Percentiles rank a stretch among this genome's conserved stretches.
These are phyloP conservation scores for Mus spretus DNA, from an alignment of 2,797 vertebrate species.

Conservation along the genomic window DNA sequence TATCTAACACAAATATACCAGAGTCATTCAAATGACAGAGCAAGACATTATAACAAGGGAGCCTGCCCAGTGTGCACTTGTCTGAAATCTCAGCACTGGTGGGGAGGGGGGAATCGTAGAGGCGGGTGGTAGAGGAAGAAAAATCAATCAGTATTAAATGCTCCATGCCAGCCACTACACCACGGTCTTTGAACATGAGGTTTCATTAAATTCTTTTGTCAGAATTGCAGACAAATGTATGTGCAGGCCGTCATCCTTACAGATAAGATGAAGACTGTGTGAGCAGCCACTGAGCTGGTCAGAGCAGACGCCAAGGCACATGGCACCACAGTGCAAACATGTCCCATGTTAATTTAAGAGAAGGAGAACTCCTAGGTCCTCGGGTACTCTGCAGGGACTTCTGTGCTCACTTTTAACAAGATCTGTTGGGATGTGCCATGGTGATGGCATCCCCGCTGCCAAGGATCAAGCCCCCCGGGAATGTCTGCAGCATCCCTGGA, in stretches of 20 bases:
- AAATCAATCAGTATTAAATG: neutral
- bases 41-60: neutral
- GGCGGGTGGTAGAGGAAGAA: no score
- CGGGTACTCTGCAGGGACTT: neutral
- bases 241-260: neutral
- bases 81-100: neutral
- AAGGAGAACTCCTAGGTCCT: neutral
- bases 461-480: neutral
- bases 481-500: neutral
- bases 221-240: neutral
- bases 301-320: rapidly evolving
- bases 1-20: neutral
- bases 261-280: rapidly evolving
- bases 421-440: neutral
- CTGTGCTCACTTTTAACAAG: neutral
- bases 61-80: no score
- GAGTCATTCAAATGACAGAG: neutral
- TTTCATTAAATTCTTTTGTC: neutral
- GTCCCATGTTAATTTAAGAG: neutral
- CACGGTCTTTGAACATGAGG: neutral
- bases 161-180: neutral
- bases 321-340: rapidly evolving
- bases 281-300: no score
- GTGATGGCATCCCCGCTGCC: neutral
- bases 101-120: neutral